Evolutionary conservation across 2,113 vertebrate species (phyloP).

Genomic region (Poecile atricapillus): DNA sequence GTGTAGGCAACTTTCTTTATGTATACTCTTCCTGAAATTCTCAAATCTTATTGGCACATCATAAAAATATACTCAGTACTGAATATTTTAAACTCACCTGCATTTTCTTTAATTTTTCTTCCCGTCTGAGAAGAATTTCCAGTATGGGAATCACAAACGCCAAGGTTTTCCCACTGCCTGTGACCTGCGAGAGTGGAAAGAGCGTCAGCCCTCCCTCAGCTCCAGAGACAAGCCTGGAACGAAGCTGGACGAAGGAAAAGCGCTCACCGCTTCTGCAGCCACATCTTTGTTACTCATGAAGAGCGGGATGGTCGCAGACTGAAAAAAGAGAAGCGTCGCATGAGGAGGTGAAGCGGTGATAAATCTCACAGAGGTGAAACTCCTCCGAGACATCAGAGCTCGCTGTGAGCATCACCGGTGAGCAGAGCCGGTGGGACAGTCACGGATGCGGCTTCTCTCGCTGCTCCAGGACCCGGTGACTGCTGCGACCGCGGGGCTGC

Average conservation of each 20-base stretch:
- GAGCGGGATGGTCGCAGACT: conserved; percentile 95
- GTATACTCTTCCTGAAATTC: background rate
- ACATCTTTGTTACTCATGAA: conserved; percentile 96
- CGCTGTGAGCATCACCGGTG: accelerated
- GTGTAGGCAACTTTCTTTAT: accelerated
- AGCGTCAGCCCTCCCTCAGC: background rate
- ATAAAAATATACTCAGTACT: accelerated
- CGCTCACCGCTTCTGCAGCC: conserved; percentile 93
- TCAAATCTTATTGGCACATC: accelerated
- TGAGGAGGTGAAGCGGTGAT: accelerated
- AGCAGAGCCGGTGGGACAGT: background rate
- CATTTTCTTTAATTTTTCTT: conserved; percentile 89
- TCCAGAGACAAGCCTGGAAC: accelerated
- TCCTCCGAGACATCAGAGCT: too few species aligned
- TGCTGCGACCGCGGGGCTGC: background rate
- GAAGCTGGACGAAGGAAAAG: accelerated
- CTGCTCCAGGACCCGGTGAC: accelerated
- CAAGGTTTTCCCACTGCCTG: conserved; percentile 94
- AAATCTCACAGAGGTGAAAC: background rate
- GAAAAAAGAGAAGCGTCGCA: background rate
- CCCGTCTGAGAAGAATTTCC: conserved; percentile 88
- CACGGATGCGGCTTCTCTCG: background rate
- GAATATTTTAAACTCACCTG: conserved; percentile 72
- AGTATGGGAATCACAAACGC: conserved; percentile 93
- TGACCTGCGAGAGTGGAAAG: conserved; percentile 76